These are phyloP conservation scores for Lutjanus campechanus DNA, from an alignment of 2,797 vertebrate genomes.

Conservation along the genomic window DNA sequence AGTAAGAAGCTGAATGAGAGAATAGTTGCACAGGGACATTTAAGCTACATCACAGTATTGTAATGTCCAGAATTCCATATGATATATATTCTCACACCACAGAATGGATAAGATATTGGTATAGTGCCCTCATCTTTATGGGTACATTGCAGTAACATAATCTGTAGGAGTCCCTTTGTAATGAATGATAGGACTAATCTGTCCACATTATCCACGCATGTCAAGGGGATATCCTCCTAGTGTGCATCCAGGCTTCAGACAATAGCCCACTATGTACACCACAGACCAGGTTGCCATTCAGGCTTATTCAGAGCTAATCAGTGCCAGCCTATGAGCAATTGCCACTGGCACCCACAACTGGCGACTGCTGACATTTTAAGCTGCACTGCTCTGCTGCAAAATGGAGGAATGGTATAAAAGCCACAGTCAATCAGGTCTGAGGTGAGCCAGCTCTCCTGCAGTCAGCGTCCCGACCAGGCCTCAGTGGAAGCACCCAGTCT, in stretches of 20 bases:
- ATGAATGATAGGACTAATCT: conserved; percentile 61
- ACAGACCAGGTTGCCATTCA: conserved; percentile 63
- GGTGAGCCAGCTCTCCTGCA: conserved; percentile 68
- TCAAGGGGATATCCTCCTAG: conserved; percentile 58
- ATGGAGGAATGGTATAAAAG: conserved; percentile 62
- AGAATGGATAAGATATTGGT: conserved; percentile 3
- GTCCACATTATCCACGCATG: conserved; percentile 56
- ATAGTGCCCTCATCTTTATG: conserved; percentile 10
- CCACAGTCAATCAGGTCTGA: conserved; percentile 53
- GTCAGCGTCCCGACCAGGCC: conserved; percentile 26
- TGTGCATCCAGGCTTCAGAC: conserved; percentile 55
- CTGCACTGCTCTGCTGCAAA: conserved; percentile 43
- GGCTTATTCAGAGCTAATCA: conserved; percentile 66
- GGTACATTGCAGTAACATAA: conserved; percentile 30
- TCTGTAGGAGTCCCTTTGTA: conserved; percentile 47
- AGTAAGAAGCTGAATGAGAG: conserved; percentile 1
- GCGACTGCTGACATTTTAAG: conserved; percentile 62
- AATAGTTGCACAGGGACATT: background rate
- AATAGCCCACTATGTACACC: conserved; percentile 57
- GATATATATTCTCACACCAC: background rate
- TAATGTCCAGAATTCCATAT: background rate
- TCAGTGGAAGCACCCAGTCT: conserved; percentile 50
- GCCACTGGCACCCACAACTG: conserved; percentile 57
- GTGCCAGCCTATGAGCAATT: conserved; percentile 57
- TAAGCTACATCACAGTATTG: too few relatives aligned